These are phyloP conservation scores for Muscicapa comitata DNA, from an alignment of 2,797 vertebrate species.

Conservation along the genomic window DNA sequence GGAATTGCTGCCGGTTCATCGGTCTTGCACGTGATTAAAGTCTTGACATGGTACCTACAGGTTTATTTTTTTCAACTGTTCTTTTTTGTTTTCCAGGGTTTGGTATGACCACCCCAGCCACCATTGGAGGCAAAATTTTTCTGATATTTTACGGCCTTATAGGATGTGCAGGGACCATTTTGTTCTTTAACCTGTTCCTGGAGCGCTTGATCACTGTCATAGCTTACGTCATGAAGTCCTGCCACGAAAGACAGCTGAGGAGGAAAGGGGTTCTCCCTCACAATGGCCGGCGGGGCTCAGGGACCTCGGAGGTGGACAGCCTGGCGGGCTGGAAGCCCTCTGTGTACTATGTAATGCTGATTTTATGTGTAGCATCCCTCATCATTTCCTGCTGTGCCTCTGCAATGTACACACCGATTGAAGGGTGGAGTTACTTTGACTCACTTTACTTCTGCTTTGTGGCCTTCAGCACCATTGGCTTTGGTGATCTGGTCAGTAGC, in stretches of 20 bases:
- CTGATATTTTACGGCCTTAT: constrained; percentile 93
- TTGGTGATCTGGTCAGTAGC: constrained; percentile 94
- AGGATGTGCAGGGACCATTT: constrained; percentile 90
- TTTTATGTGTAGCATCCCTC: constrained; percentile 86
- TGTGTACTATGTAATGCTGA: constrained; percentile 92
- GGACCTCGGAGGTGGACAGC: constrained; percentile 63
- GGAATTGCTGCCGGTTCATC: not conserved
- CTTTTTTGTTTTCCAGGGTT: constrained; percentile 82
- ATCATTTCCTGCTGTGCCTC: constrained; percentile 92
- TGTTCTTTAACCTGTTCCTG: constrained; percentile 96
- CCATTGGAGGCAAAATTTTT: constrained; percentile 89
- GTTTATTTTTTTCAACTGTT: constrained; percentile 20
- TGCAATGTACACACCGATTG: constrained; percentile 86
- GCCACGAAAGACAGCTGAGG: constrained; percentile 80
- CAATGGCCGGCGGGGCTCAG: constrained; percentile 47
- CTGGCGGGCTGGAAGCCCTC: constrained; percentile 91
- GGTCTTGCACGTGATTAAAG: not conserved
- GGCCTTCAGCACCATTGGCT: constrained; percentile 96
- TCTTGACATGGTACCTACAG: not conserved
- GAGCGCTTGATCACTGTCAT: constrained; percentile 93
- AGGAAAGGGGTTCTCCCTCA: constrained; percentile 75
- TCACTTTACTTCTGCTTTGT: constrained; percentile 97
- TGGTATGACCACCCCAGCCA: constrained; percentile 94
- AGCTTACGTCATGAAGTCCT: constrained; percentile 85
- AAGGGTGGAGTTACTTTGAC: constrained; percentile 93